Evolutionary conservation across 1,140 invertebrate genomes (phyloP).

Genomic region (Calliopsis andreniformis): DNA sequence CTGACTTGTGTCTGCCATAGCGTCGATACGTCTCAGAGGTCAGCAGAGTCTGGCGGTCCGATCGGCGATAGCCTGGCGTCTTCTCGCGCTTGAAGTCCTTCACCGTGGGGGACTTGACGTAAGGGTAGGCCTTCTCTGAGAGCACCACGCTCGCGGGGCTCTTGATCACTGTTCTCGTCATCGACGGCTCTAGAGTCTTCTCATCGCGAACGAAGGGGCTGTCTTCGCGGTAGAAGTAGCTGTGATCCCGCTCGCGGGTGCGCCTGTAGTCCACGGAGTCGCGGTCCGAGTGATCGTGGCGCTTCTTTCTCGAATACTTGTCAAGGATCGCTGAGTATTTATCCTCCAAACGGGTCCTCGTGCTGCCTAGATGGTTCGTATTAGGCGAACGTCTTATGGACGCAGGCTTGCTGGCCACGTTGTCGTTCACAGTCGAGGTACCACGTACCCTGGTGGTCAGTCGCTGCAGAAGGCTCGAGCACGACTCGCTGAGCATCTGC

Average conservation of each 20-base stretch:
- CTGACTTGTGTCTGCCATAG: constrained; percentile 76
- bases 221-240: constrained; percentile 59
- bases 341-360: constrained; percentile 86
- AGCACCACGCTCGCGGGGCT: constrained; percentile 81
- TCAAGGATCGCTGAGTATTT: constrained; percentile 89
- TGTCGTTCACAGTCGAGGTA: constrained; percentile 81
- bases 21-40: constrained; percentile 61
- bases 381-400: constrained; percentile 34
- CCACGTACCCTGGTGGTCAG: constrained; percentile 87
- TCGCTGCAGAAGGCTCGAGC: constrained; percentile 90
- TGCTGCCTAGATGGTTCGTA: constrained; percentile 78
- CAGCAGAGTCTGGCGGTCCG: constrained; percentile 38
- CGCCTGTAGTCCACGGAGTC: constrained; percentile 15
- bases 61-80: constrained; percentile 63
- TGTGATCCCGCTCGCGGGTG: constrained; percentile 55
- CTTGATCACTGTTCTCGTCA: constrained; percentile 77
- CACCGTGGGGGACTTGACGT: constrained; percentile 74
- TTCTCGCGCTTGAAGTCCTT: constrained; percentile 64
- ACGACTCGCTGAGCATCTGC: constrained; percentile 91
- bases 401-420: not conserved
- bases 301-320: constrained; percentile 84
- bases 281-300: constrained; percentile 67
- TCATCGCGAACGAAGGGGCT: constrained; percentile 80
- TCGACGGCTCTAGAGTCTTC: constrained; percentile 84
- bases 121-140: constrained; percentile 86